These are phyloP conservation scores for Muricea muricata DNA, from an alignment of 92 coral and sea anemone genomes.

Conservation along the genomic window DNA sequence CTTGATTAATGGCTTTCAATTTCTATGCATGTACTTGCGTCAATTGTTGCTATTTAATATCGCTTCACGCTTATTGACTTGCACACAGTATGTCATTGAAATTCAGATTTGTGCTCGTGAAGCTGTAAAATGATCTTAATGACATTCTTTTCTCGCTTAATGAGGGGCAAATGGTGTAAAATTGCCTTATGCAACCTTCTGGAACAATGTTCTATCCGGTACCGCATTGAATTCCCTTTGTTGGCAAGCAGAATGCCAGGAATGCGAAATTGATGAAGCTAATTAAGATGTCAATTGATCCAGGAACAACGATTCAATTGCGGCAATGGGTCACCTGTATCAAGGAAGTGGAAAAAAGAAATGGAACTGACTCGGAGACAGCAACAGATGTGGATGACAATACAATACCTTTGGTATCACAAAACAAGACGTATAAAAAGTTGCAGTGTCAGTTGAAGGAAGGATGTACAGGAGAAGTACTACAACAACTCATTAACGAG, in stretches of 20 bases:
- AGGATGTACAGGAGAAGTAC: background rate
- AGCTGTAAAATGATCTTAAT: no score
- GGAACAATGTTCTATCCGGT: constrained; percentile 39
- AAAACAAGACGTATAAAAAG: background rate
- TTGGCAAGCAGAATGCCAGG: constrained; percentile 51
- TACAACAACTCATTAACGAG: constrained; percentile 15
- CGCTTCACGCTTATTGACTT: no score
- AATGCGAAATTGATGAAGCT: constrained; percentile 55
- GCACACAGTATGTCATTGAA: no score
- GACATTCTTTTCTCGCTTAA: no score
- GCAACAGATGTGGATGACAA: background rate
- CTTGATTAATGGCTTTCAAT: no score
- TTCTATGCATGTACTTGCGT: no score
- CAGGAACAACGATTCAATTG: constrained; percentile 42
- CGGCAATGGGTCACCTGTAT: constrained; percentile 45
- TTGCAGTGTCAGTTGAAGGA: constrained; percentile 23
- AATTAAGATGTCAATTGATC: constrained; percentile 30
- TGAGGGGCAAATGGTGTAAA: no score
- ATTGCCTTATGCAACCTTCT: constrained; percentile 13
- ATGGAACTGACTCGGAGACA: background rate
- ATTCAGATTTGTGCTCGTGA: no score
- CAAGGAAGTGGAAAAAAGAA: constrained; percentile 14
- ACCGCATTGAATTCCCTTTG: constrained; percentile 46
- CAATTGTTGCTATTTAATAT: no score
- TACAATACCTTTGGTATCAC: background rate